phyloP scores from a whole-genome alignment of 2,113 vertebrate genomes.

The Zosterops japonicus region DNA sequence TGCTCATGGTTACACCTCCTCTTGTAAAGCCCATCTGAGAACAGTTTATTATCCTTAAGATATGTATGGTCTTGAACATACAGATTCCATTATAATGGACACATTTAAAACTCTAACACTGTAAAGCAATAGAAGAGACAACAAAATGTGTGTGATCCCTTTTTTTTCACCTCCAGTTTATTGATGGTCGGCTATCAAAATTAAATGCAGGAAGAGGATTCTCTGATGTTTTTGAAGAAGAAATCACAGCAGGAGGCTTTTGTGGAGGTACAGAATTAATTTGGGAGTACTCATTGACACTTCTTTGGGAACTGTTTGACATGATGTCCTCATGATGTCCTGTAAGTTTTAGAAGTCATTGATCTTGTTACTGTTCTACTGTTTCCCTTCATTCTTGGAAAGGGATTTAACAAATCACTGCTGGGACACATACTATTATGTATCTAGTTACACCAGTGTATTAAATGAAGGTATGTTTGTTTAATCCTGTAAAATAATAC shows the following conservation, averaged over 20 bases:
- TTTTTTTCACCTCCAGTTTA: conserved; percentile 81
- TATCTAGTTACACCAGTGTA: background rate
- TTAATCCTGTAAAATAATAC: background rate
- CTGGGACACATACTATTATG: background rate
- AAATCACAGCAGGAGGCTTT: conserved; percentile 95
- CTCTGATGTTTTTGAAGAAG: conserved; percentile 94
- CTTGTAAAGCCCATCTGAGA: background rate
- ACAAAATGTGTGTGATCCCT: background rate
- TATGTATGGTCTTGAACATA: background rate
- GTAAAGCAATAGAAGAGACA: background rate
- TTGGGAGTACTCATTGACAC: background rate
- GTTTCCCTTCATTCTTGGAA: background rate
- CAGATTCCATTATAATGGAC: background rate
- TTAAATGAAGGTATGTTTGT: background rate
- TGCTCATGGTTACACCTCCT: background rate
- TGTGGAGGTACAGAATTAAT: conserved; percentile 83
- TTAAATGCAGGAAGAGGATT: conserved; percentile 94
- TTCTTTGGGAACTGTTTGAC: background rate
- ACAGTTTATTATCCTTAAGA: background rate
- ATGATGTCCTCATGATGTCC: background rate
- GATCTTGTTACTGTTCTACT: background rate
- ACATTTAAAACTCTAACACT: background rate
- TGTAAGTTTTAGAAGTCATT: background rate
- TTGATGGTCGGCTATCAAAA: conserved; percentile 94
- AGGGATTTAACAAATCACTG: background rate